Evolutionary conservation across 1,140 invertebrate species (phyloP), one percentile per base, ranked within the genome.

Genomic region (Bombus terrestris): DNA sequence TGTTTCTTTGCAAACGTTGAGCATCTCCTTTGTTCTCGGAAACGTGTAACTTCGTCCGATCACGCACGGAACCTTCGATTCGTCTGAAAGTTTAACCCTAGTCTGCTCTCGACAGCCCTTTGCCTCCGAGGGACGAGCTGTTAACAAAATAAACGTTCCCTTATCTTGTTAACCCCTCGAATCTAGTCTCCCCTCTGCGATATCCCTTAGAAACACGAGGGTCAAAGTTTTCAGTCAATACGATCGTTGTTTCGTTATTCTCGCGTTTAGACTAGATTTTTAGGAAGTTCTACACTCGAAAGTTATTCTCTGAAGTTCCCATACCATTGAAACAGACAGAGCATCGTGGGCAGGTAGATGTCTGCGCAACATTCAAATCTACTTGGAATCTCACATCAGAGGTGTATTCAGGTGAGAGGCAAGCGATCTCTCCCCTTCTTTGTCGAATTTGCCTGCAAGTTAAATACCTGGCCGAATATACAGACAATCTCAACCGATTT

Each of bases 331-430:
- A 25, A 41, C 37, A 35, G 62, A 9, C 13, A 9, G 35, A 35
- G 35, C 22, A 10, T 10, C 0, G 8, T n/a, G 28, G 15, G 43
- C 71, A 64, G 80, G 84, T 57, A 82, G 72, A 59, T 22, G n/a
- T 28, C 57, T 12, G 13, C 57, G 12, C 72, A 39, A 57, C 74
- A 3, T 37, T n/a, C 53, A 57, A 71, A 73, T 80, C 71, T 72
- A 35, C 73, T 80, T 81, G 4, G 77, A 41, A 87, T 85, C 72
- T 73, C 78, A 47, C 73, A 78, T 73, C 66, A 53, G 64, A n/a
- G 83, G 43, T 43, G 32, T 18, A 35, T 81, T 81, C 72, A n/a
- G 83, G 41, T 22, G 62, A 72, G 83, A 47, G 62, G 73, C 12
- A 43, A 53, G 5, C 32, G 12, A 8, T 9, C 32, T 10, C 57